Evolutionary conservation across 2,888 invertebrate species (phyloP).

Genomic region (Aleiodes alternator): DNA sequence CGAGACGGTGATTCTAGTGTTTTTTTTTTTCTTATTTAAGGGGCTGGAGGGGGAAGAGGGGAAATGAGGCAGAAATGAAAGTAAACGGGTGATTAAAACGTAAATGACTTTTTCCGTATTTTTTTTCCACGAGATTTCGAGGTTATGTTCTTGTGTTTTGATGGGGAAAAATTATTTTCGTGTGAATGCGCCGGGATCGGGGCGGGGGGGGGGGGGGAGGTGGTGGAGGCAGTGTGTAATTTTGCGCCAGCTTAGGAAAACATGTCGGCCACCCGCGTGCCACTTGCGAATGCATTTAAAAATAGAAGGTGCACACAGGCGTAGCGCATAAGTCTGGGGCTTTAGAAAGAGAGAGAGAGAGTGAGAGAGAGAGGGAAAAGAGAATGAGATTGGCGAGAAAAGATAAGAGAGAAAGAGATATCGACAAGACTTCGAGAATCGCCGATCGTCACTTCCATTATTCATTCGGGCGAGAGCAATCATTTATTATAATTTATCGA

Average conservation of each 20-base stretch:
- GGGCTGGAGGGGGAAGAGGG: not conserved
- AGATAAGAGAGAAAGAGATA: slow-evolving; percentile 18
- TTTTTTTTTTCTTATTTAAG: not conserved
- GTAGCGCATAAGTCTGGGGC: slow-evolving; percentile 50
- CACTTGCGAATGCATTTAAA: slow-evolving; percentile 72
- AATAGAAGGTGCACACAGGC: slow-evolving; percentile 67
- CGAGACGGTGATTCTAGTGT: slow-evolving; percentile 25
- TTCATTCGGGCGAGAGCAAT: slow-evolving; percentile 40
- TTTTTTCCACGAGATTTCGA: not conserved
- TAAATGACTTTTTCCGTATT: not conserved
- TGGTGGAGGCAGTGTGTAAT: slow-evolving; percentile 70
- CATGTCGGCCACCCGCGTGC: slow-evolving; percentile 75
- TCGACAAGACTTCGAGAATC: slow-evolving; percentile 39
- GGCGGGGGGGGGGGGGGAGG: not conserved
- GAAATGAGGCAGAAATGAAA: too few species aligned
- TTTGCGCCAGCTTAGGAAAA: slow-evolving; percentile 75
- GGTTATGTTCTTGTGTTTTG: too few species aligned
- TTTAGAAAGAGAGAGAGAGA: slow-evolving; percentile 23
- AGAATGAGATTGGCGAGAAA: not conserved
- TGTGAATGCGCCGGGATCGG: not conserved
- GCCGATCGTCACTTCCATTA: slow-evolving; percentile 45
- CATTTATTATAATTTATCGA: slow-evolving; percentile 33
- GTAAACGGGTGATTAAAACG: too few species aligned
- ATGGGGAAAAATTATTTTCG: not conserved
- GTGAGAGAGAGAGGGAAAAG: slow-evolving; percentile 4